Evolutionary conservation across 2,113 vertebrate species (phyloP), one percentile per base, ranked within the genome.

Genomic region (Jacana jacana): DNA sequence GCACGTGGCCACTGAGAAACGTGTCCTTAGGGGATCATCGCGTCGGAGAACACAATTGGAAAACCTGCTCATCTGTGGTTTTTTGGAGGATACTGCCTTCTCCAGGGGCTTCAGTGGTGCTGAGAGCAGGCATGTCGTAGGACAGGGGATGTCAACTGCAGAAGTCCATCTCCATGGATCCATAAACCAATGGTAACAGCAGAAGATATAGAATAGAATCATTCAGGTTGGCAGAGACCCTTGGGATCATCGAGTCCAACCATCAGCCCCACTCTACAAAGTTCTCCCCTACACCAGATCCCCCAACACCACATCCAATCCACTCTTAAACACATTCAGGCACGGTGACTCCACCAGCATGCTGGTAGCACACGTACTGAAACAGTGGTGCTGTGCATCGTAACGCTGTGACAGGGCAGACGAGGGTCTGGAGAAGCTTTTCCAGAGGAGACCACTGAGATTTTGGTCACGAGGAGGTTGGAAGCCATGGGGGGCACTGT

Each of bases 101-200:
- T 81, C 54, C 2, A 0, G 44, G 40, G 20, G 11, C 49, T 57
- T 35, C 17, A 22, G 40, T 6, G 12, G 37, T 6, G 7, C 54
- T 9, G 7, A 51, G 63, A 5, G 23, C 15, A 4, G 51, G 31
- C 18, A 4, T 7, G 1, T 17, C 10, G 54, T 23, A 20, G 72
- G 14, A 0, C 9, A 16, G 88, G 58, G 86, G 80, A 23, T 19
- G 57, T 5, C 54, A 46, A 46, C 65, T 49, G 30, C 35, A 60
- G 37, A 51, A 55, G 10, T 35, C 52, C 60, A 8, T 33, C 48
- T 33, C 57, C 35, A 1, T 7, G 55, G 65, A 17, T 54, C 35
- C 2, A 0, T 1, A 39, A 51, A 70, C 17, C 0, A 0, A 2
- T 37, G 81, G 33, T 11, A 5, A 0, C 3, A 64, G 55, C 84